These are phyloP conservation scores for Albula goreensis DNA, from an alignment of 2,113 vertebrate genomes.

Conservation along the genomic window DNA sequence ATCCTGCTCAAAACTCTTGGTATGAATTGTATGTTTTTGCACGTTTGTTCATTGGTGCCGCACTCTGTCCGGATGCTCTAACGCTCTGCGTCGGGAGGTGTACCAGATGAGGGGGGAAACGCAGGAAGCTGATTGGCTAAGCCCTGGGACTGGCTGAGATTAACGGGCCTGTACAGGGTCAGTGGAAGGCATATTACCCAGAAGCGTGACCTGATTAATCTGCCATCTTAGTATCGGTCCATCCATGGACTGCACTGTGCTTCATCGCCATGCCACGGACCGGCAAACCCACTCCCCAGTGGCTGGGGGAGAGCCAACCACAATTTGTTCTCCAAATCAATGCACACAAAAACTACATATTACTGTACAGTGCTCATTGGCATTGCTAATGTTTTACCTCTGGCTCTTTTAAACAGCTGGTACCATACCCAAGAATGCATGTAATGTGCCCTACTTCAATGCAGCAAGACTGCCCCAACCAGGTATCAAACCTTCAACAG, in stretches of 20 bases:
- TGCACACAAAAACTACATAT: no score
- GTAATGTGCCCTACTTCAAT: neutral
- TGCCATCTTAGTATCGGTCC: neutral
- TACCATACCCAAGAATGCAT: neutral
- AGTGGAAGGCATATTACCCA: constrained; percentile 4
- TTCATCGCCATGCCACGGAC: neutral
- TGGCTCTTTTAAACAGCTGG: neutral
- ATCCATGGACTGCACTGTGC: neutral
- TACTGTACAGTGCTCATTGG: neutral
- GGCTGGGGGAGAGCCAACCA: no score
- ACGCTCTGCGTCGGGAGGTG: neutral
- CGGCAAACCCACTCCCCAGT: neutral
- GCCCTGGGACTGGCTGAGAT: constrained; percentile 20
- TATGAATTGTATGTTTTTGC: neutral
- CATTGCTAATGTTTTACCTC: neutral
- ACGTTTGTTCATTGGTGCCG: neutral
- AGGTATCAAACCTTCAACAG: neutral
- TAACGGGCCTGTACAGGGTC: constrained; percentile 14
- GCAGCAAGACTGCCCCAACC: neutral
- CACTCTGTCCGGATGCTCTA: neutral
- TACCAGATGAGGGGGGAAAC: neutral
- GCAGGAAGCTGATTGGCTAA: constrained; percentile 9
- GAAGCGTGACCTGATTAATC: neutral
- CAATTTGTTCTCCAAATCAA: no score
- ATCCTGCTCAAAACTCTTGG: neutral